Conservation (phyloP, 2,797 vertebrate genomes). For the Gouania willdenowi region DNA sequence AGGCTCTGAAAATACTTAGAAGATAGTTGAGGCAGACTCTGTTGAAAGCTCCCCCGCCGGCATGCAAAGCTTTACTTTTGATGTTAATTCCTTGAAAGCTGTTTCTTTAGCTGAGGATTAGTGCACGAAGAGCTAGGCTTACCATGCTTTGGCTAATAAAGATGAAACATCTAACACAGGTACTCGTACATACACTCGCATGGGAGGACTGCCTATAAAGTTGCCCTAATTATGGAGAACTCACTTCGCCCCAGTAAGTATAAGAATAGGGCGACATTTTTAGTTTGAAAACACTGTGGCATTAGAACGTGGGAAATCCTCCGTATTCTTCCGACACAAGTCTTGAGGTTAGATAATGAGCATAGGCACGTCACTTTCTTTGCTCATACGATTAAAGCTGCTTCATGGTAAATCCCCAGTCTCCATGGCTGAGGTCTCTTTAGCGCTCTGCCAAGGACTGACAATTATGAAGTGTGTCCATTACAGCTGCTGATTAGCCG, state of each 20-base stretch:
- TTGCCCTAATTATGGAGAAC: conserved; percentile 76
- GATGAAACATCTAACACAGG: conserved; percentile 83
- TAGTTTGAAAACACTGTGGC: conserved; percentile 54
- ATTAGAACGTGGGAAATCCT: conserved; percentile 62
- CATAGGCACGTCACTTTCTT: conserved; percentile 44
- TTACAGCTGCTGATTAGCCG: conserved; percentile 77
- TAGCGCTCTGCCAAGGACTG: conserved; percentile 54
- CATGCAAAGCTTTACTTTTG: conserved; percentile 81
- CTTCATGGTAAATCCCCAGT: conserved; percentile 39
- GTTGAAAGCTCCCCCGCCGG: conserved; percentile 79
- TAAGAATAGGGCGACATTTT: conserved; percentile 66
- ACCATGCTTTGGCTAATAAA: conserved; percentile 81
- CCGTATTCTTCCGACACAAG: conserved; percentile 52
- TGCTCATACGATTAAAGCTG: conserved; percentile 49
- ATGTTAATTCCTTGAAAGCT: conserved; percentile 86
- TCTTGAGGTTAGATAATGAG: conserved; percentile 63
- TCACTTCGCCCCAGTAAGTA: conserved; percentile 63
- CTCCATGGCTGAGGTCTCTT: conserved; percentile 35
- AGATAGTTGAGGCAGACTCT: conserved; percentile 76
- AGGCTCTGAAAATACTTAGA: conserved; percentile 77
- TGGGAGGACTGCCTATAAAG: conserved; percentile 66
- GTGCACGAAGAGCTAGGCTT: conserved; percentile 78
- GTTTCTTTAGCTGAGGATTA: conserved; percentile 86
- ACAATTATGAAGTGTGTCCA: conserved; percentile 82
- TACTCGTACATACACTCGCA: conserved; percentile 69